Conservation (phyloP, 1,140 invertebrate species). For the Drosophila melanica region DNA sequence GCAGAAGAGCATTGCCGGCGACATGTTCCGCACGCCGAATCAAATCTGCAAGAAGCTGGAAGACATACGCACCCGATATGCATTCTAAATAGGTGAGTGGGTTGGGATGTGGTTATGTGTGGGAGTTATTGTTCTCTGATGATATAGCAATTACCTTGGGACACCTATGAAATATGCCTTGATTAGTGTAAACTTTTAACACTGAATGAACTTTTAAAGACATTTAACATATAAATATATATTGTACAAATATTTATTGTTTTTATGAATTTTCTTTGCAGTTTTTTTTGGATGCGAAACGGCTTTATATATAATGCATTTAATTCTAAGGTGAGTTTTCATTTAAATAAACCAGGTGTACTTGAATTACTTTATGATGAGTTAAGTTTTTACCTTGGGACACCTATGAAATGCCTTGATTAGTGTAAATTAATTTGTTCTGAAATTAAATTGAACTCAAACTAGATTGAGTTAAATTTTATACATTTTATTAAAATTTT, state of each 20-base stretch:
- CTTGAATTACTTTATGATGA: constrained; percentile 31
- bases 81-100: constrained; percentile 89
- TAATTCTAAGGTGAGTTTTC: constrained; percentile 27
- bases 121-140: constrained; percentile 42
- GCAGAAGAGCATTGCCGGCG: constrained; percentile 97
- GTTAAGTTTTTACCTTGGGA: constrained; percentile 77
- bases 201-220: constrained; percentile 21
- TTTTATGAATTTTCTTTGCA: constrained; percentile 20
- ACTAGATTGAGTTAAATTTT: neutral
- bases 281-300: constrained; percentile 1
- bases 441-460: constrained; percentile 19
- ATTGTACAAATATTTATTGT: constrained; percentile 1
- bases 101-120: neutral
- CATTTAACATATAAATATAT: too few relatives aligned
- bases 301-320: neutral
- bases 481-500: neutral
- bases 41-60: constrained; percentile 98
- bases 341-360: neutral
- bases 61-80: constrained; percentile 96
- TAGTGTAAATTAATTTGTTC: constrained; percentile 63
- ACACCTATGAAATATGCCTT: constrained; percentile 63
- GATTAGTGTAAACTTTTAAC: constrained; percentile 56
- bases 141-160: constrained; percentile 71
- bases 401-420: constrained; percentile 82
- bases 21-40: constrained; percentile 96